Evolutionary conservation across 2,113 vertebrate genomes (phyloP), one percentile per base, ranked within the genome.

Genomic region (Phycodurus eques): DNA sequence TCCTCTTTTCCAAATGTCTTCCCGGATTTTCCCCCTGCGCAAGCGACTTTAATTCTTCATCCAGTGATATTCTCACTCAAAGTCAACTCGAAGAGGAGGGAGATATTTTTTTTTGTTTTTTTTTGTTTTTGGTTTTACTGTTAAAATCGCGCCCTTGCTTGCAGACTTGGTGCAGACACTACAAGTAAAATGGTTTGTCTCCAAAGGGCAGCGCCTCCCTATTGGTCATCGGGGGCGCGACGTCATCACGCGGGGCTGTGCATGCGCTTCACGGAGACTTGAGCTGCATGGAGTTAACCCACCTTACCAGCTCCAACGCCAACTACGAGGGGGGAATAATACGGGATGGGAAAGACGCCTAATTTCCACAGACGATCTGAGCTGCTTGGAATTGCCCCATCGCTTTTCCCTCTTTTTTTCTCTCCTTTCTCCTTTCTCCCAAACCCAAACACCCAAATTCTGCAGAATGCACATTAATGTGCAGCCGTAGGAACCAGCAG

Each of bases 171-270:
- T 94, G 93, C 93, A 94, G 94, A 94, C 94, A 93, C 95, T 94
- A 94, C 95, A 94, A 96, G 95, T 95, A 95, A 94, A 96, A 95
- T 95, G 96, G 95, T 96, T 96, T 93, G 94, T 95, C 95, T 97
- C 94, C 94, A 95, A 96, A 97, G 95, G 96, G 94, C 95, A 97
- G 95, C 93, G 95, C 93, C 93, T 96, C 90, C 94, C 94, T 90
- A 98, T 98, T 98, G 96, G 96, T 95, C 95, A 96, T 89, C 92
- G 92, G 88, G 88, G 92, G 93, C 90, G 94, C 89, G 94, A 96
- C 96, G 95, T 98, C 96, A 96, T 95, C 92, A 15, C 15, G 64
- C 44, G 91, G 84, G 67, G 86, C 90, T 91, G 91, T 90, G 35
- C 35, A 39, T 39, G 90, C 90, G 92, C 90, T 92, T 94, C 93